Percentiles rank a stretch among this genome's conserved stretches.
Evolutionary conservation across 2,797 vertebrate species (phyloP).

Genomic region (Thunnus albacares): DNA sequence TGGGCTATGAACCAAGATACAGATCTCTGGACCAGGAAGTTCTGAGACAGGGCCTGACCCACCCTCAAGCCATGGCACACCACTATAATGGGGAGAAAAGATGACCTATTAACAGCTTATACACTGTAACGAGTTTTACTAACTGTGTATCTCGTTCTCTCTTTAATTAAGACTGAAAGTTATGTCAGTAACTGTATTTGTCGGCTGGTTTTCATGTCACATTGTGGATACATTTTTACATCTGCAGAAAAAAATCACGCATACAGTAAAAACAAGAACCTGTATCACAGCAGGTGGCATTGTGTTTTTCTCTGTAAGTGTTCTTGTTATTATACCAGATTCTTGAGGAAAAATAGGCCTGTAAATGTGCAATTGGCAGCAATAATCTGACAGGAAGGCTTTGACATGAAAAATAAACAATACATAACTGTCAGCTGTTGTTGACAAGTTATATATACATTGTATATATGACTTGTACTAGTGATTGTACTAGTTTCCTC

Average conservation of each 20-base stretch:
- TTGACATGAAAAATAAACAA: neutral
- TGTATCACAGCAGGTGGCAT: neutral
- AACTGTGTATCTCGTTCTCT: neutral
- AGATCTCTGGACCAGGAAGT: conserved; percentile 31
- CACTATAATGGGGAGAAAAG: conserved; percentile 18
- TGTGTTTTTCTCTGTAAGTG: neutral
- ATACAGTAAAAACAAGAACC: neutral
- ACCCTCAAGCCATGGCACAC: conserved; percentile 41
- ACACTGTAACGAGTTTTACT: neutral
- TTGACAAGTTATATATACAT: too few relatives aligned
- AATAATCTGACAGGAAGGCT: too few relatives aligned
- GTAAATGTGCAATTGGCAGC: too few relatives aligned
- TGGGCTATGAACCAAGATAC: conserved; percentile 52
- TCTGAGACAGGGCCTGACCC: conserved; percentile 19
- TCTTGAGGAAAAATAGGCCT: neutral
- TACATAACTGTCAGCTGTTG: neutral
- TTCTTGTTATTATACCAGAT: neutral
- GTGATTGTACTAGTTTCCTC: too few relatives aligned
- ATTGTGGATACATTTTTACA: neutral
- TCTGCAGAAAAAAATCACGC: neutral
- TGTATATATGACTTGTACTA: too few relatives aligned
- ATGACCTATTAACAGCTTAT: neutral
- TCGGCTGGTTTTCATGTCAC: too few relatives aligned
- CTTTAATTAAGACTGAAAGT: neutral
- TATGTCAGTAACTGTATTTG: neutral